These are phyloP conservation scores for Petrosia ficiformis DNA, from an alignment of 37 sponge, comb jelly and placozoan species.

Conservation along the genomic window DNA sequence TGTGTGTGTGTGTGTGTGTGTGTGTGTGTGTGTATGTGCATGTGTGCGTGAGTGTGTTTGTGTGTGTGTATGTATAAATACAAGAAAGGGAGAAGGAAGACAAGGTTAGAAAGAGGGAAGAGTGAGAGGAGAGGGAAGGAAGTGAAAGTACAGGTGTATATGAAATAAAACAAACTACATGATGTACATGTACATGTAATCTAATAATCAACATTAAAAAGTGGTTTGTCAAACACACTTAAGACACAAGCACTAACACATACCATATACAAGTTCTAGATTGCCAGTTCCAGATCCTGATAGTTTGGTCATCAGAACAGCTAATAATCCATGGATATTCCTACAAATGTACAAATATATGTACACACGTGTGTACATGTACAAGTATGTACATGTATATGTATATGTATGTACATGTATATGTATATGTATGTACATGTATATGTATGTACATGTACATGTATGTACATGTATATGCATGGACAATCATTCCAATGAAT, in stretches of 20 bases:
- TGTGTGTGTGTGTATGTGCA: not conserved
- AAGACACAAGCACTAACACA: not conserved
- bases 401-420: not conserved
- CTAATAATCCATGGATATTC: slow-evolving; percentile 98
- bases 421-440: slow-evolving; percentile 4
- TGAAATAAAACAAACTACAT: too few relatives aligned
- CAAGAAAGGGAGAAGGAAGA: not conserved
- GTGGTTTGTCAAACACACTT: too few relatives aligned
- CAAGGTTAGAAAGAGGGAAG: not conserved
- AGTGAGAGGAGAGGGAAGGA: not conserved
- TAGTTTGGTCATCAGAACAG: slow-evolving; percentile 95
- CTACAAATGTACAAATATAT: slow-evolving; percentile 19
- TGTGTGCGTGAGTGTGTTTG: too few relatives aligned
- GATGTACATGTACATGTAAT: too few relatives aligned
- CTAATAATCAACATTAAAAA: too few relatives aligned
- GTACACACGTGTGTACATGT: not conserved
- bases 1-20: not conserved
- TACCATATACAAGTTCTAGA: slow-evolving; percentile 90
- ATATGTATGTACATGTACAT: not conserved
- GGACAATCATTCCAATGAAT: too few relatives aligned
- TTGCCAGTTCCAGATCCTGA: slow-evolving; percentile 99
- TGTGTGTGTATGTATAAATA: too few relatives aligned
- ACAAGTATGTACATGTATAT: too few relatives aligned
- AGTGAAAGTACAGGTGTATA: slow-evolving; percentile 5
- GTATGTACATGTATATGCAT: too few relatives aligned